phyloP scores from a whole-genome alignment of 2,888 invertebrate species.

The Aspidiotus rigidus region DNA sequence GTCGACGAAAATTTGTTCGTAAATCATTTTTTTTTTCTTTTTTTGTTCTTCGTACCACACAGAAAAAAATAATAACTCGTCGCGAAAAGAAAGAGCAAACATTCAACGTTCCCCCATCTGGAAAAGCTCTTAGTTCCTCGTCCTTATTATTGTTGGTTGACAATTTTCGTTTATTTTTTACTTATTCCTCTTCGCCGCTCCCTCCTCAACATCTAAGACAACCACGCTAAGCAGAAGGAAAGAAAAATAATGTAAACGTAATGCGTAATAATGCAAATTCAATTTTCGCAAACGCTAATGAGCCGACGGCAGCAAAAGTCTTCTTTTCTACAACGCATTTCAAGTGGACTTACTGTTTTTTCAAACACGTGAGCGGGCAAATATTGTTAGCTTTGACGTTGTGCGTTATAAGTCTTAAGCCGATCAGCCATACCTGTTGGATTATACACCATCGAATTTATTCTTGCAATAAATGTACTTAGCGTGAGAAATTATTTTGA shows the following conservation, averaged over 20 bases:
- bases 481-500: neutral
- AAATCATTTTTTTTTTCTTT: too few species aligned
- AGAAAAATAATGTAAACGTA: neutral
- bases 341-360: slow-evolving; percentile 10
- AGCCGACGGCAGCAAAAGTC: neutral
- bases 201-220: neutral
- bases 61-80: too few species aligned
- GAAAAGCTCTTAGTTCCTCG: too few species aligned
- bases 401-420: slow-evolving; percentile 88
- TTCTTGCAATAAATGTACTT: too few species aligned
- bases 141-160: too few species aligned
- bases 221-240: neutral
- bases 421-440: slow-evolving; percentile 86
- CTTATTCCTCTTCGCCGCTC: too few species aligned
- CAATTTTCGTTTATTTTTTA: too few species aligned
- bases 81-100: too few species aligned
- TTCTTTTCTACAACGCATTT: neutral
- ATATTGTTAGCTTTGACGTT: slow-evolving; percentile 99
- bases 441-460: neutral
- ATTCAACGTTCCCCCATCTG: too few species aligned
- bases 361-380: slow-evolving; percentile 55
- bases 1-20: too few species aligned
- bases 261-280: neutral
- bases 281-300: too few species aligned
- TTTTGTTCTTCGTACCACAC: too few species aligned